phyloP scores from a whole-genome alignment of 2,888 invertebrate genomes.

The Mythimna lalbum region DNA sequence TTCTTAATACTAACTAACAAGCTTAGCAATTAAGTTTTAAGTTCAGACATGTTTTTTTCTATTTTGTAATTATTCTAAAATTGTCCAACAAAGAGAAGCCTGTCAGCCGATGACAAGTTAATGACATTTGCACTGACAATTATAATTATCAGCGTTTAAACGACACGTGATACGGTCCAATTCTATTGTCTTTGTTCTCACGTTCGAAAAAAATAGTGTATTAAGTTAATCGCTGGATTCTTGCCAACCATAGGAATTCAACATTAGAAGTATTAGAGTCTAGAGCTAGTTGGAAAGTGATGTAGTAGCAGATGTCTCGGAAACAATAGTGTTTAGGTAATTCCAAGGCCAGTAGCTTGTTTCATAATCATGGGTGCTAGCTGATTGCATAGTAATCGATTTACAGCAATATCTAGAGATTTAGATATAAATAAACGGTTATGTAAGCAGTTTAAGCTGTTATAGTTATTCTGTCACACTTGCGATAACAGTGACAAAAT shows the following conservation, averaged over 20 bases:
- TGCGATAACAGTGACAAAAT: neutral
- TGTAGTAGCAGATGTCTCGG: neutral
- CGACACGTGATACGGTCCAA: slow-evolving; percentile 48
- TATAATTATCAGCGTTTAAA: slow-evolving; percentile 44
- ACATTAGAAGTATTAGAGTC: neutral
- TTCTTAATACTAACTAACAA: neutral
- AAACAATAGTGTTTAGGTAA: slow-evolving; percentile 23
- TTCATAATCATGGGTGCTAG: neutral
- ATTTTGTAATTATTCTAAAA: slow-evolving; percentile 21
- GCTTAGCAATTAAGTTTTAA: neutral
- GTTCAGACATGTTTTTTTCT: neutral
- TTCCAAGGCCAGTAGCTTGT: neutral
- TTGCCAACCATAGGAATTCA: slow-evolving; percentile 7
- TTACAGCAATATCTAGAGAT: neutral
- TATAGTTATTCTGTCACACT: neutral
- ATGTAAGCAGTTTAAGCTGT: neutral
- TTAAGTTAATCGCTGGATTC: slow-evolving; percentile 36
- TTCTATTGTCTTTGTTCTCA: slow-evolving; percentile 50
- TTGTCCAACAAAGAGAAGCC: slow-evolving; percentile 1
- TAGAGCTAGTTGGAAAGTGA: neutral
- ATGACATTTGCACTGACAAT: slow-evolving; percentile 31
- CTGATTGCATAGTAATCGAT: neutral
- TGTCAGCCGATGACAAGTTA: slow-evolving; percentile 30
- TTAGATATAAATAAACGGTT: neutral
- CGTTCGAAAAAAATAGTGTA: slow-evolving; percentile 26